These are phyloP conservation scores for Biston betularia DNA, from an alignment of 2,888 invertebrate species.

Conservation along the genomic window DNA sequence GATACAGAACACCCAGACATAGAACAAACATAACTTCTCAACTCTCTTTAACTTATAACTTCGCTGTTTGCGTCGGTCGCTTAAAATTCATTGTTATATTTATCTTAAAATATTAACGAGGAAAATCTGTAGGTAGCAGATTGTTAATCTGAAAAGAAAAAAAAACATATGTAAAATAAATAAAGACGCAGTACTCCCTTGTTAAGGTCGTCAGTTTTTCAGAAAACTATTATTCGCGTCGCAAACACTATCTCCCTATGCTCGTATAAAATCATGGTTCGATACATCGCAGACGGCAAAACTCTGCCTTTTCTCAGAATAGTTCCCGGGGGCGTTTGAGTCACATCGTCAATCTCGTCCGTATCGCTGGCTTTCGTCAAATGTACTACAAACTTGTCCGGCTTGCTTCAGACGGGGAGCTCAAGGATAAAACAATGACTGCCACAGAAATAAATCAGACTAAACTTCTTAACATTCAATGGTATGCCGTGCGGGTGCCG, in stretches of 20 bases:
- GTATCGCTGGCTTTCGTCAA: slow-evolving; percentile 35
- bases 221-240: background rate
- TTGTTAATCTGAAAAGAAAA: background rate
- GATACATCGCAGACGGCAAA: slow-evolving; percentile 10
- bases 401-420: slow-evolving; percentile 3
- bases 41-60: too few relatives aligned
- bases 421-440: background rate
- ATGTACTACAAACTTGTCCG: slow-evolving; percentile 36
- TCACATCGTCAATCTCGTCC: slow-evolving; percentile 36
- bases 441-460: background rate
- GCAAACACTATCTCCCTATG: background rate
- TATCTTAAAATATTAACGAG: too few relatives aligned
- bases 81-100: too few relatives aligned
- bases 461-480: too few relatives aligned
- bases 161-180: background rate
- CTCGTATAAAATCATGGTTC: slow-evolving; percentile 12
- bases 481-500: too few relatives aligned
- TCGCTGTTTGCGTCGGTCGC: too few relatives aligned
- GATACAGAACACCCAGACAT: too few relatives aligned
- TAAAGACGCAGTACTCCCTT: background rate
- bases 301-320: slow-evolving; percentile 25
- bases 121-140: background rate
- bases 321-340: slow-evolving; percentile 33
- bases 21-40: too few relatives aligned
- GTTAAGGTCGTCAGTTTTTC: too few relatives aligned